Evolutionary conservation across 1,140 invertebrate genomes (phyloP).

Genomic region (Musca domestica): DNA sequence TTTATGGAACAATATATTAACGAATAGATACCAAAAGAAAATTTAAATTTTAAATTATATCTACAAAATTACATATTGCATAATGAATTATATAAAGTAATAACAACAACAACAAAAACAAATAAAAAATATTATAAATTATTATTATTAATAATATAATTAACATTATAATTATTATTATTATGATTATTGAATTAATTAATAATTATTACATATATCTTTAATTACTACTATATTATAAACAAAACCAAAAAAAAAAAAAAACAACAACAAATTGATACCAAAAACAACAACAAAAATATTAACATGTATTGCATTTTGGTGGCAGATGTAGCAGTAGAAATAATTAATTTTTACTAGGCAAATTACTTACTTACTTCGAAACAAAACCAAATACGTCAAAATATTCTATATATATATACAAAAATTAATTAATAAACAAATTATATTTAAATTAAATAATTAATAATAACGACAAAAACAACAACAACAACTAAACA

Average conservation of each 20-base stretch:
- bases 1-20: conserved; percentile 21
- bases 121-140: too few species aligned
- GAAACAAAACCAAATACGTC: not conserved
- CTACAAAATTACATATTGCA: conserved; percentile 9
- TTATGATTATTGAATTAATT: conserved; percentile 17
- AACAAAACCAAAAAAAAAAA: conserved; percentile 10
- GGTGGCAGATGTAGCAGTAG: conserved; percentile 10
- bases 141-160: too few species aligned
- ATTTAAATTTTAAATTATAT: conserved; percentile 23
- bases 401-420: conserved; percentile 20
- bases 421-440: conserved; percentile 13
- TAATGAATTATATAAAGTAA: too few species aligned
- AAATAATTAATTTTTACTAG: conserved; percentile 22
- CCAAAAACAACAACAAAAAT: conserved; percentile 7
- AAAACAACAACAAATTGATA: conserved; percentile 9
- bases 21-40: conserved; percentile 15
- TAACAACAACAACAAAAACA: too few species aligned
- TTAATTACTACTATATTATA: conserved; percentile 5
- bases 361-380: conserved; percentile 18
- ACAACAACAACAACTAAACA: not conserved
- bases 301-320: conserved; percentile 19
- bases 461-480: not conserved
- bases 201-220: not conserved
- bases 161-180: conserved; percentile 14
- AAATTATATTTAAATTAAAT: not conserved